These are phyloP conservation scores for Phyllopteryx taeniolatus DNA, from an alignment of 2,113 vertebrate species.

Conservation along the genomic window DNA sequence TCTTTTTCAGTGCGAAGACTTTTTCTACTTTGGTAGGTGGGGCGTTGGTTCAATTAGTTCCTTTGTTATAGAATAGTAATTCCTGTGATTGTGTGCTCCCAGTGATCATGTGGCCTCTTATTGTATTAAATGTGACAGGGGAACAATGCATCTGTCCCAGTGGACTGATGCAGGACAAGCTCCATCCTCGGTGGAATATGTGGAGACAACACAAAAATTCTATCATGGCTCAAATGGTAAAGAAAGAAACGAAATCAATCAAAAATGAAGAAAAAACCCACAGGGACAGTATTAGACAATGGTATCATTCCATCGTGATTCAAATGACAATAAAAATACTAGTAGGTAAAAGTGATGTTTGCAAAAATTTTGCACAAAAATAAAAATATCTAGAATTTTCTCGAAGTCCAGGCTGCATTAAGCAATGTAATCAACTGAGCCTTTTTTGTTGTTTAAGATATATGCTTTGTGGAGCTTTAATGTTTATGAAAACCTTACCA, in stretches of 20 bases:
- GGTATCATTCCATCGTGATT: too few relatives aligned
- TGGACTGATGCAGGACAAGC: neutral
- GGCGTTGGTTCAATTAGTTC: conserved; percentile 50
- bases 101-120: conserved; percentile 40
- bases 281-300: too few relatives aligned
- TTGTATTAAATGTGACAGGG: conserved; percentile 58
- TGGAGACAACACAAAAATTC: neutral
- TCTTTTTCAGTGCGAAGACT: neutral
- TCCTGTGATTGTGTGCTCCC: conserved; percentile 36
- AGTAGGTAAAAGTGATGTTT: too few relatives aligned
- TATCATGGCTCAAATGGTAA: neutral
- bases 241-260: neutral
- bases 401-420: too few relatives aligned
- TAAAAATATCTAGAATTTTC: too few relatives aligned
- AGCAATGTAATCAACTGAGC: too few relatives aligned
- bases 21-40: conserved; percentile 2
- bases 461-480: neutral
- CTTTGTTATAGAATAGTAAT: conserved; percentile 45
- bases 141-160: conserved; percentile 51
- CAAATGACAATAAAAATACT: too few relatives aligned
- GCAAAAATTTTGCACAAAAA: too few relatives aligned
- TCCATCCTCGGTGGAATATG: neutral
- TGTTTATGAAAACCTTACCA: neutral
- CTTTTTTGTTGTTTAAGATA: too few relatives aligned
- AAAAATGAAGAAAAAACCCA: neutral